These are phyloP conservation scores for Thereva nobilitata DNA, from an alignment of 2,888 invertebrate genomes.

Conservation along the genomic window DNA sequence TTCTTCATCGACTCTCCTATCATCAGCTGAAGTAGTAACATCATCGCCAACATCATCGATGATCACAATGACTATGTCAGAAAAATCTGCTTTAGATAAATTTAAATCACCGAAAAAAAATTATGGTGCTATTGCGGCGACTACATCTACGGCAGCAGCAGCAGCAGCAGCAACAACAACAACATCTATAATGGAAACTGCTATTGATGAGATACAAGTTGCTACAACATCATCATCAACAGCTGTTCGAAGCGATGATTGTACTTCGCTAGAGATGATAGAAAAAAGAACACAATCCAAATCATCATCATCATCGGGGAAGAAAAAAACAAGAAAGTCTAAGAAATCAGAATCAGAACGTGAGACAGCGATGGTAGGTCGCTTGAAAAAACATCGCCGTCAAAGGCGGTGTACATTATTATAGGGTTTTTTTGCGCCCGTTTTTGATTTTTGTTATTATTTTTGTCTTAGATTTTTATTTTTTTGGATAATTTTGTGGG, in stretches of 20 bases:
- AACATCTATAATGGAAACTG: not conserved
- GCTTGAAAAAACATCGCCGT: too few species aligned
- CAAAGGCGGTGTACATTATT: too few species aligned
- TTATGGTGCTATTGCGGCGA: too few species aligned
- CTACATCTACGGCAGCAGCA: too few species aligned
- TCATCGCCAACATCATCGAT: constrained; percentile 42
- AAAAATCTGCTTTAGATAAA: too few species aligned
- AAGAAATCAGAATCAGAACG: constrained; percentile 65
- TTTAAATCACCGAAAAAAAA: not conserved
- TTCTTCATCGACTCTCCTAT: constrained; percentile 40
- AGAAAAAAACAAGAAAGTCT: constrained; percentile 67
- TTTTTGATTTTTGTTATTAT: too few species aligned
- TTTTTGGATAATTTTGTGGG: too few species aligned
- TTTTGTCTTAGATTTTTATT: too few species aligned
- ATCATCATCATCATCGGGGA: constrained; percentile 46
- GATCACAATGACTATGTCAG: not conserved
- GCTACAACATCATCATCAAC: constrained; percentile 28
- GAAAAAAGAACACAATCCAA: constrained; percentile 32
- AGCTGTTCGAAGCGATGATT: constrained; percentile 27
- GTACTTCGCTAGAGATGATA: constrained; percentile 36
- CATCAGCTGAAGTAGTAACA: constrained; percentile 40
- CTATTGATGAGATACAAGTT: not conserved
- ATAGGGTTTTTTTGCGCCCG: too few species aligned
- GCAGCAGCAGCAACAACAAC: too few species aligned
- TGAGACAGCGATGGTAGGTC: constrained; percentile 68